Evolutionary conservation across 2,888 invertebrate species (phyloP), one percentile per base, ranked within the genome.

Genomic region (Boloria selene): DNA sequence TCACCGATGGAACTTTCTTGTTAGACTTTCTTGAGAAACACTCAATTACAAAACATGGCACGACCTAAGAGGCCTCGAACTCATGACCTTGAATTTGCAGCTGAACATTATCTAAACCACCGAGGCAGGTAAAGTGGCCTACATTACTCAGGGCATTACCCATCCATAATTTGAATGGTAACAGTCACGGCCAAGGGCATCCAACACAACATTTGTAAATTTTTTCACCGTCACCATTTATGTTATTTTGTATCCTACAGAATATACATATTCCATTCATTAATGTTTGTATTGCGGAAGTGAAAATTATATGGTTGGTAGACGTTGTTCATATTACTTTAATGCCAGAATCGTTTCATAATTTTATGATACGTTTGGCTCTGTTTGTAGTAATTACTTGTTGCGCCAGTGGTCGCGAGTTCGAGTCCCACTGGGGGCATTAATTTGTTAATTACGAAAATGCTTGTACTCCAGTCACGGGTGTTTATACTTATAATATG

Each of bases 171-270:
- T 38, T 38, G 31, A 7, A 38, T 38, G 31, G 31, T 49, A 26
- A 31, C 14, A 59, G n/a, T 59, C 59, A 59, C n/a, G 31, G 59
- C 38, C 59, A 59, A 47, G 59, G 59, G 10, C 59, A 14, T 59
- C 16, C 18, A 14, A 59, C 17, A 13, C 31, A 49, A 14, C 38
- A 14, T 1, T 6, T 13, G 31, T 13, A 31, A 49, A 47, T 38
- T 13, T 49, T 59, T 38, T 10, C 31, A 38, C 26, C 49, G 17
- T 38, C 17, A 49, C 14, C 17, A 31, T 17, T 38, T 56, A 26
- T 45, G 13, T 13, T 13, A 18, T 18, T 49, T 16, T 49, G 38
- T 38, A 50, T 18, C 18, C 26, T 16, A 58, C 31, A 31, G 59
- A 49, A 17, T 59, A 38, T 47, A 59, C 31, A 59, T 31, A 50